A percentile compares a stretch with the other conserved stretches of the same genome.
Evolutionary conservation across 2,797 vertebrate genomes (phyloP).

Genomic region (Macropus fuliginosus): DNA sequence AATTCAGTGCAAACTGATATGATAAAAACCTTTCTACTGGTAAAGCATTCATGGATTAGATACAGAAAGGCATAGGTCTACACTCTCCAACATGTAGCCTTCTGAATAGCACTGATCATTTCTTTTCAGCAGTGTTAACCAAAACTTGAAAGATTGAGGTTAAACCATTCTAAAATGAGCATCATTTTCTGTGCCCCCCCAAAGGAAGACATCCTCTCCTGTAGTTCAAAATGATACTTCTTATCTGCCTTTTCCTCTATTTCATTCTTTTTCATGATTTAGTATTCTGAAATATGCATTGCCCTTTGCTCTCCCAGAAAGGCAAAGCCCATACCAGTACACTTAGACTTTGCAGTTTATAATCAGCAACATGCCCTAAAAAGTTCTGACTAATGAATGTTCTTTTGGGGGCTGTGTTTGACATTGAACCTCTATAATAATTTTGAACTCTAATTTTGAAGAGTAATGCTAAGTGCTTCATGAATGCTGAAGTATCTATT

Average conservation of each 20-base stretch:
- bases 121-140: conserved; percentile 41
- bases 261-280: conserved; percentile 59
- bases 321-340: not conserved
- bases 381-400: not conserved
- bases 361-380: conserved; percentile 39
- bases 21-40: conserved; percentile 30
- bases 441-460: conserved; percentile 52
- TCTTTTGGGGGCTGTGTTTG: not conserved
- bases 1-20: conserved; percentile 34
- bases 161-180: conserved; percentile 47
- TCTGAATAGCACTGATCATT: conserved; percentile 50
- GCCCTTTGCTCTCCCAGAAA: conserved; percentile 8
- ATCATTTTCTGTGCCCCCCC: conserved; percentile 42
- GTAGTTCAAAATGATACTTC: conserved; percentile 50
- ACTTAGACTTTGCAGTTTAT: not conserved
- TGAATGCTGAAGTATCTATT: not conserved
- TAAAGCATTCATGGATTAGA: conserved; percentile 33
- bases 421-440: conserved; percentile 26
- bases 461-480: conserved; percentile 5
- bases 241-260: conserved; percentile 22
- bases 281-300: not conserved
- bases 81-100: not conserved
- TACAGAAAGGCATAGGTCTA: conserved; percentile 42
- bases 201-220: conserved; percentile 45
- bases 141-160: conserved; percentile 44